Percentiles rank a stretch among this genome's conserved stretches.
Conservation (phyloP, 2,797 vertebrate genomes). For the Betta splendens region DNA sequence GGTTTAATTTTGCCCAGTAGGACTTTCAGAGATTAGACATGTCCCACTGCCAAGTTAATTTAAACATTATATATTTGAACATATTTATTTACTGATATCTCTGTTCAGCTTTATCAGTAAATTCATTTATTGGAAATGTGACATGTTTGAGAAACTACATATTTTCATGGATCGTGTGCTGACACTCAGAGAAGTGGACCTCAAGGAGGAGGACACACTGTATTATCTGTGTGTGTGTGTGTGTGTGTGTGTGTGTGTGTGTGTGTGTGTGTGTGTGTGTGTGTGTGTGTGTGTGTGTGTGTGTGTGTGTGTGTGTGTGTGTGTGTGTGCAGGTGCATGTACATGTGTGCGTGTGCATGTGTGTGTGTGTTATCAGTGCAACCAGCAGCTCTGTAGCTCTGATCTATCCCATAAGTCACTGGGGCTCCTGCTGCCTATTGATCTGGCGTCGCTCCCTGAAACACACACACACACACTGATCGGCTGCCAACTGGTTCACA, state of each 20-base stretch:
- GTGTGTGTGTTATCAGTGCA: constrained; percentile 35
- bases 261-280: no score
- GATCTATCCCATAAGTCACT: constrained; percentile 65
- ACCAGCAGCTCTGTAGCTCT: constrained; percentile 52
- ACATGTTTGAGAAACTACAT: no score
- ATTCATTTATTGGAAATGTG: not conserved
- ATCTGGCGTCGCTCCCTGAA: constrained; percentile 58
- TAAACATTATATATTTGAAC: constrained; percentile 28
- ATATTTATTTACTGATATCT: constrained; percentile 32
- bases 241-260: no score
- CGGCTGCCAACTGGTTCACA: constrained; percentile 52
- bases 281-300: no score
- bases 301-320: no score
- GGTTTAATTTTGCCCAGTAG: constrained; percentile 42
- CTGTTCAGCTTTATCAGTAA: constrained; percentile 28
- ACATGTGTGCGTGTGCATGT: constrained; percentile 5
- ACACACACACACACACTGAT: constrained; percentile 33
- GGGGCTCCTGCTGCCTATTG: constrained; percentile 62
- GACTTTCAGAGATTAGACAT: constrained; percentile 45
- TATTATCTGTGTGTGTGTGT: no score
- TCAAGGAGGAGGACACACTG: no score
- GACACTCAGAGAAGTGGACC: no score
- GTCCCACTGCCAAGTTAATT: constrained; percentile 24
- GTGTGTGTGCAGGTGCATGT: constrained; percentile 9
- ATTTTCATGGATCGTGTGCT: no score